Conservation (phyloP, 1,140 invertebrate species). For the Tetramorium parvispinum region DNA sequence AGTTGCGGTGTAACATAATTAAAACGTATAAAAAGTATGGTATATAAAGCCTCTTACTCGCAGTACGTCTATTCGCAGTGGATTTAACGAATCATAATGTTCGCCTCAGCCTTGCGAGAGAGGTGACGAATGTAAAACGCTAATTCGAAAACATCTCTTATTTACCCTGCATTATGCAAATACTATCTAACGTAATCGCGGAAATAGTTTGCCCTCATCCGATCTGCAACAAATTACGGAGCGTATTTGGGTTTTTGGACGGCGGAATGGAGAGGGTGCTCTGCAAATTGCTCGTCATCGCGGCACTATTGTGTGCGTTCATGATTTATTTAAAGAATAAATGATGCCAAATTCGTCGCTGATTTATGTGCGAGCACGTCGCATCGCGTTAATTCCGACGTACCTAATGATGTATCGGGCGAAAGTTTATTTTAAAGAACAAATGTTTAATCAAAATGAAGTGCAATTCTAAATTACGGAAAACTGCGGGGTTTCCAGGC, state of each 20-base stretch:
- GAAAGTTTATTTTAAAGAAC: slow-evolving; percentile 3
- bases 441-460: neutral
- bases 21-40: neutral
- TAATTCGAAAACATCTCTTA: slow-evolving; percentile 20
- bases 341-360: neutral
- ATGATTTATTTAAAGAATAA: slow-evolving; percentile 59
- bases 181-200: neutral
- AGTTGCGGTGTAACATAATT: neutral
- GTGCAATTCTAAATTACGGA: neutral
- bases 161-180: slow-evolving; percentile 26
- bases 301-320: neutral
- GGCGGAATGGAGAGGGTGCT: too few relatives aligned
- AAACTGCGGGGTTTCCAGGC: neutral
- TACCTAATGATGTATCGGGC: neutral
- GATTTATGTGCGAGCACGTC: slow-evolving; percentile 28
- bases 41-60: neutral
- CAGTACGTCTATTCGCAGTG: neutral
- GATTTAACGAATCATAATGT: slow-evolving; percentile 11
- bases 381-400: slow-evolving; percentile 7
- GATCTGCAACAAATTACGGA: slow-evolving; percentile 17
- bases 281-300: slow-evolving; percentile 27
- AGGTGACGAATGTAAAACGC: neutral
- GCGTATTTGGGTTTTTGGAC: slow-evolving; percentile 9
- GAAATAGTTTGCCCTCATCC: neutral
- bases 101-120: neutral